These are phyloP conservation scores for Pyrrhia umbra DNA, from an alignment of 2,888 invertebrate species.

Conservation along the genomic window DNA sequence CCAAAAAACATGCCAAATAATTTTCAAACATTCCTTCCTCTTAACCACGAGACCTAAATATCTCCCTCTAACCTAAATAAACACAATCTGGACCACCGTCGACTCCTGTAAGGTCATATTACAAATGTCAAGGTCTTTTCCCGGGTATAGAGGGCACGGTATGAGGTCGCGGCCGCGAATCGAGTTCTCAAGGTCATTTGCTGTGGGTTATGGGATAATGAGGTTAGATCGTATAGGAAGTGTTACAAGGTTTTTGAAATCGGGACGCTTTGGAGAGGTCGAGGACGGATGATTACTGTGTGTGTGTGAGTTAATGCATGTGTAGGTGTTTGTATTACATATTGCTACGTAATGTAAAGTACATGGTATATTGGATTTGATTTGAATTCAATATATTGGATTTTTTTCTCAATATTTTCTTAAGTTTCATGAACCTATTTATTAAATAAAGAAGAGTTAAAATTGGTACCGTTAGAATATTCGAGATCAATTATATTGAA, in stretches of 20 bases:
- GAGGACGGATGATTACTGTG: slow-evolving; percentile 11
- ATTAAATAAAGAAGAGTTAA: too few relatives aligned
- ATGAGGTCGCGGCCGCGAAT: slow-evolving; percentile 51
- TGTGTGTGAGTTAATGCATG: slow-evolving; percentile 6
- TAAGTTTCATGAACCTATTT: too few relatives aligned
- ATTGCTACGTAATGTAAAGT: too few relatives aligned
- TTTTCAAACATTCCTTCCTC: neutral
- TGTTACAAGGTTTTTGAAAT: slow-evolving; percentile 53
- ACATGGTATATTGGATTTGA: neutral
- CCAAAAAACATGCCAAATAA: neutral
- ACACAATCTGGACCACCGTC: slow-evolving; percentile 27
- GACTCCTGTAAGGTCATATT: slow-evolving; percentile 38
- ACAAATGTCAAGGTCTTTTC: slow-evolving; percentile 57
- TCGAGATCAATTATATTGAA: too few relatives aligned
- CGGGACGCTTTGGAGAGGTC: slow-evolving; percentile 25
- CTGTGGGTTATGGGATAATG: slow-evolving; percentile 56
- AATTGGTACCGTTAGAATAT: too few relatives aligned
- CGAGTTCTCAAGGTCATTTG: slow-evolving; percentile 53
- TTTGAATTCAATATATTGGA: too few relatives aligned
- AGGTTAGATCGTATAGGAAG: slow-evolving; percentile 43
- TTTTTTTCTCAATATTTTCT: too few relatives aligned
- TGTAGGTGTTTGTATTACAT: neutral
- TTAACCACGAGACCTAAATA: slow-evolving; percentile 19
- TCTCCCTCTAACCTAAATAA: slow-evolving; percentile 35
- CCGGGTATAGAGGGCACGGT: slow-evolving; percentile 54